Base-by-base conservation (phyloP, 2,888 invertebrate species). In the Apantesis nais region DNA sequence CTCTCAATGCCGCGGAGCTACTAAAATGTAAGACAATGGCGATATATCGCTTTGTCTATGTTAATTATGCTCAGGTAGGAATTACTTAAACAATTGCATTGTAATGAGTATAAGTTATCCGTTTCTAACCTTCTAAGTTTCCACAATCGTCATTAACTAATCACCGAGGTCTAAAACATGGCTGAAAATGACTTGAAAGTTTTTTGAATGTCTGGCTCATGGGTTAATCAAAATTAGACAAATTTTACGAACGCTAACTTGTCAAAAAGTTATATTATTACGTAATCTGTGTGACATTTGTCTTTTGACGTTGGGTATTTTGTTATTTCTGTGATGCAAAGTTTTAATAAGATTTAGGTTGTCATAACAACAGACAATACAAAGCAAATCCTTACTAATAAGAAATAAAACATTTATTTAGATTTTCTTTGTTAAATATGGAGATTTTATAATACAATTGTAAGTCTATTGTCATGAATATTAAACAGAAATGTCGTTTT, bases 111-210 rank as follows among this genome's bases (percentile, higher is more conserved):
- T 78, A 73, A 73, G 73, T 75, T 79, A 80, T 82, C 75, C 77
- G 79, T 75, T 62, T 60, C 29, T 69, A 77, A 76, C 81, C 81
- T 81, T 81, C 77, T 74, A 52, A 19, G 78, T 72, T 77, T 78
- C 74, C 74, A 80, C 80, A 82, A 82, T 80, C 71, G 77, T 72
- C 70, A 64, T 80, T 80, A 79, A 80, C 79, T 78, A 69, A 74
- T 74, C 73, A 79, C 77, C 82, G 76, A 82, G 81, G 81, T 79
- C 79, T 81, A 67, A 70, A 68, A 71, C 25, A 61, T 78, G 74
- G 71, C 76, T 74, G 63, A 76, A 70, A 66, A 66, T 9, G 12
- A 70, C 68, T 70, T 63, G n/a, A 37, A 65, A n/a, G 25, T 19
- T 66, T 34, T 2, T 58, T 29, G 29, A 52, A 7, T 65, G 52